These are phyloP conservation scores for Maniola jurtina DNA, from an alignment of 1,140 invertebrate species.

Conservation along the genomic window DNA sequence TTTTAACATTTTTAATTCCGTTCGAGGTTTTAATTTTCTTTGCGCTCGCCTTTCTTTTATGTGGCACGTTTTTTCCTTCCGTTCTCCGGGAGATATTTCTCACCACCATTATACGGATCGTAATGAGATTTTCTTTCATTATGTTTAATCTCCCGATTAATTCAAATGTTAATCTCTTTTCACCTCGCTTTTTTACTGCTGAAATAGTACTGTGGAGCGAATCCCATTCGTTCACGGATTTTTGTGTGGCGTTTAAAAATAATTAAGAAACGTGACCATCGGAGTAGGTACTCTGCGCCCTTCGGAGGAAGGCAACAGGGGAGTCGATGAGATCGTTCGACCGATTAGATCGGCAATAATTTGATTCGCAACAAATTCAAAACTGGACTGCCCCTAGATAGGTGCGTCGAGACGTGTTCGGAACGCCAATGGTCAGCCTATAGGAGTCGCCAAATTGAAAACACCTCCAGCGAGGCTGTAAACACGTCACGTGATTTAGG, in stretches of 20 bases:
- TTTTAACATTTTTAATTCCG: slow-evolving; percentile 77
- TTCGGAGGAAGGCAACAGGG: slow-evolving; percentile 27
- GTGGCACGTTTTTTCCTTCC: slow-evolving; percentile 57
- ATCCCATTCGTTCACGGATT: slow-evolving; percentile 50
- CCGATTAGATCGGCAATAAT: slow-evolving; percentile 75
- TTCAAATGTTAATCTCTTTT: slow-evolving; percentile 78
- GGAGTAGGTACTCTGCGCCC: slow-evolving; percentile 22
- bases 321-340: slow-evolving; percentile 38
- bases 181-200: slow-evolving; percentile 59
- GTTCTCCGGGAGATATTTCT: slow-evolving; percentile 68
- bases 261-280: slow-evolving; percentile 71
- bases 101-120: slow-evolving; percentile 72
- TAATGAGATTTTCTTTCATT: slow-evolving; percentile 79
- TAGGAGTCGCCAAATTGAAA: slow-evolving; percentile 75
- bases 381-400: slow-evolving; percentile 66
- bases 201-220: slow-evolving; percentile 52
- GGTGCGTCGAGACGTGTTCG: slow-evolving; percentile 66
- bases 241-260: slow-evolving; percentile 56
- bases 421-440: slow-evolving; percentile 68
- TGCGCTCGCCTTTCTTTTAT: slow-evolving; percentile 70
- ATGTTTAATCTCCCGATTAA: slow-evolving; percentile 79
- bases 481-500: slow-evolving; percentile 79
- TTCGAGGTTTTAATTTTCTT: slow-evolving; percentile 76
- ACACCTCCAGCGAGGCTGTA: slow-evolving; percentile 75
- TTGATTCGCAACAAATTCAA: slow-evolving; percentile 76